Evolutionary conservation across 2,888 invertebrate species (phyloP).

Genomic region (Chamaedrilus cognettii): DNA sequence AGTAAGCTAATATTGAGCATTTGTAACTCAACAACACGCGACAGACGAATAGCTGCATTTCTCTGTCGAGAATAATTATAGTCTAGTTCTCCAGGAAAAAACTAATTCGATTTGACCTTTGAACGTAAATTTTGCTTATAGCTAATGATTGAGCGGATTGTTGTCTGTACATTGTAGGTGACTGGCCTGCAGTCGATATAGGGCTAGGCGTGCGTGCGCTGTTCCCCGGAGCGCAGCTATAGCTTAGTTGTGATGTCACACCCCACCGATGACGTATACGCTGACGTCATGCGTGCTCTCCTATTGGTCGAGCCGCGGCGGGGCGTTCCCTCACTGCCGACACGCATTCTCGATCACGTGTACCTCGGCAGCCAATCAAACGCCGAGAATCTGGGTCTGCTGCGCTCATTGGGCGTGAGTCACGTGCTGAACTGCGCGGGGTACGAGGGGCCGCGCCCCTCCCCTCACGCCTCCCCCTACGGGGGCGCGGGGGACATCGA

Average conservation of each 20-base stretch:
- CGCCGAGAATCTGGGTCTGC: constrained; percentile 34
- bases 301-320: constrained; percentile 25
- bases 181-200: no score
- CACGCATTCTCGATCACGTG: constrained; percentile 33
- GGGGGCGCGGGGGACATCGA: constrained; percentile 36
- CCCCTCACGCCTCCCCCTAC: constrained; percentile 35
- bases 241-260: constrained; percentile 5
- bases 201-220: no score
- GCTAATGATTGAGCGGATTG: no score
- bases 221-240: no score
- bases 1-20: no score
- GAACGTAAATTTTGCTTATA: no score
- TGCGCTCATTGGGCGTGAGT: constrained; percentile 33
- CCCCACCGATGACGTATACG: constrained; percentile 25
- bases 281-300: constrained; percentile 28
- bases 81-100: no score
- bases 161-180: no score
- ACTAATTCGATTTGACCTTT: no score
- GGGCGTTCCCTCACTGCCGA: constrained; percentile 30
- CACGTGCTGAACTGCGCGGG: constrained; percentile 41
- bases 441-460: constrained; percentile 30
- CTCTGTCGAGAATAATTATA: no score
- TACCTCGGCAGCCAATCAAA: constrained; percentile 37
- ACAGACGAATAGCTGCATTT: no score
- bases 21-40: no score